phyloP scores from a whole-genome alignment of 2,888 invertebrate species.

The Agrenia bidenticulata region DNA sequence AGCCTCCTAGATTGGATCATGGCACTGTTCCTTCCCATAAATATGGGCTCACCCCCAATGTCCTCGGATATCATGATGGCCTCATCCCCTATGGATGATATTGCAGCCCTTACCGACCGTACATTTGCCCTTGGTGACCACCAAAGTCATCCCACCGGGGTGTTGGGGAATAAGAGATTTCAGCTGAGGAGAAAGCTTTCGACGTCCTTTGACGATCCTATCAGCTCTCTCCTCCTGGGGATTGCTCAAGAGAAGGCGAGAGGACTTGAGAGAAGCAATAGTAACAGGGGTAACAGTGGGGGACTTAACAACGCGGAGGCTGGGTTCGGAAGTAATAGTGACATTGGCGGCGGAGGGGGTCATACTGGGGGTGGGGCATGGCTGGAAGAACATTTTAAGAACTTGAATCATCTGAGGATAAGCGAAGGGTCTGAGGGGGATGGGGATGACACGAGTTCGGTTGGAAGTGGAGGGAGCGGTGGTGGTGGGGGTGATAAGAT shows the following conservation, averaged over 20 bases:
- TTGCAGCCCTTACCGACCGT: constrained; percentile 30
- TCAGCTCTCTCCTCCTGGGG: not conserved
- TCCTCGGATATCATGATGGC: not conserved
- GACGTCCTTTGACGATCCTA: constrained; percentile 32
- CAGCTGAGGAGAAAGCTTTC: constrained; percentile 31
- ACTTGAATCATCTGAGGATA: constrained; percentile 9
- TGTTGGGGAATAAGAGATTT: constrained; percentile 17
- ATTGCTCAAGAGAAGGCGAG: not conserved
- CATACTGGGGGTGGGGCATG: constrained; percentile 4
- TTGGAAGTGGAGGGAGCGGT: not conserved
- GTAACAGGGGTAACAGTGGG: constrained; percentile 14
- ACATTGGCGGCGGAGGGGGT: not conserved
- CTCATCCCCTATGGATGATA: constrained; percentile 29
- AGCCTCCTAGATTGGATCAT: not conserved
- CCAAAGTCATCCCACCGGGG: not conserved
- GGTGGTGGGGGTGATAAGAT: constrained; percentile 4
- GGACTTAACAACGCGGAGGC: constrained; percentile 13
- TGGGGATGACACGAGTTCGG: not conserved
- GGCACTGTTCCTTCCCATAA: not conserved
- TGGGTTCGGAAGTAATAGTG: constrained; percentile 7
- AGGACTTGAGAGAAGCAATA: not conserved
- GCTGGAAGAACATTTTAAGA: constrained; percentile 21
- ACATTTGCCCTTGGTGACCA: constrained; percentile 1
- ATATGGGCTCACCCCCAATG: not conserved
- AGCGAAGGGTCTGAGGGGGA: constrained; percentile 23